Evolutionary conservation across 1,140 invertebrate species (phyloP).

Genomic region (Penaeus indicus): DNA sequence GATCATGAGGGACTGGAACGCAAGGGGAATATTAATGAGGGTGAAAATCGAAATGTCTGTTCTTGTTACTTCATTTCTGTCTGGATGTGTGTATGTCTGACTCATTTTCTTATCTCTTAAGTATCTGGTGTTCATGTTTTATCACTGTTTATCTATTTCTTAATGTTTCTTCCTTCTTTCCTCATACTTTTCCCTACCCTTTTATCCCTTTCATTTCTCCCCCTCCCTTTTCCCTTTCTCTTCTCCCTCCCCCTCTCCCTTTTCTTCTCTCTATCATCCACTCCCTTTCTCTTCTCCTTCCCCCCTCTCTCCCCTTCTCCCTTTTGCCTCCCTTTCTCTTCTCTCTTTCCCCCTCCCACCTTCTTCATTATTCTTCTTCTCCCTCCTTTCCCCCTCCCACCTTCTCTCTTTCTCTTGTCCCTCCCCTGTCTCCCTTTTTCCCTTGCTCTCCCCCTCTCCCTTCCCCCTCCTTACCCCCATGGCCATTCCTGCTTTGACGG

Average conservation of each 20-base stretch:
- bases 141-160: too few species aligned
- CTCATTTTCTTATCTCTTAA: too few species aligned
- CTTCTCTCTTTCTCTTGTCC: background rate
- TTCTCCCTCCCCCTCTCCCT: background rate
- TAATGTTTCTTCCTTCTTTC: too few species aligned
- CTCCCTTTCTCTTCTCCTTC: background rate
- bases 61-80: too few species aligned
- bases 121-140: too few species aligned
- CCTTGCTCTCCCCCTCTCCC: background rate
- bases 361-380: background rate
- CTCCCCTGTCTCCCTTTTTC: slow-evolving; percentile 60
- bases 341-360: background rate
- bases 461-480: slow-evolving; percentile 61
- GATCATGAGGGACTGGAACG: slow-evolving; percentile 65
- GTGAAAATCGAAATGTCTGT: background rate
- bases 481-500: slow-evolving; percentile 61
- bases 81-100: too few species aligned
- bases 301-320: background rate
- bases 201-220: too few species aligned
- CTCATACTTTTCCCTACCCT: too few species aligned
- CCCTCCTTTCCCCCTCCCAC: background rate
- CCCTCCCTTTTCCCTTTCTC: background rate
- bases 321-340: background rate
- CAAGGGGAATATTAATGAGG: background rate
- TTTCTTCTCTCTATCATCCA: too few species aligned